Base-by-base conservation (phyloP, 2,888 invertebrate genomes). In the Dicranocentrus wangi region DNA sequence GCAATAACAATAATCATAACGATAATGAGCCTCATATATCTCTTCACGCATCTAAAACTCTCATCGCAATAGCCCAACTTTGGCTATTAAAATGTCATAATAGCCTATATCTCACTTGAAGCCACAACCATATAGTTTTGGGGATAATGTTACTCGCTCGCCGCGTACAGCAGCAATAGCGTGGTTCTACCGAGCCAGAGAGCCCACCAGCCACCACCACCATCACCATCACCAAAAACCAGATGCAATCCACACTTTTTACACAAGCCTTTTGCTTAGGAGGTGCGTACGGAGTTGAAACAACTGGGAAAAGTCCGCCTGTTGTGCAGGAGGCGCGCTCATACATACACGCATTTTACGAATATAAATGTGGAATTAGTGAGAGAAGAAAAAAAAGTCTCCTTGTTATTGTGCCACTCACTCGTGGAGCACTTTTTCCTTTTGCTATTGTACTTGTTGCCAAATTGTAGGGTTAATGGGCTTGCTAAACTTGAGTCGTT, bases 1-100 rank as follows among this genome's bases (percentile, higher is more conserved):
- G 75, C 75, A 75, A 75, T 75, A 75, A 75, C 75, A 75, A 75
- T 75, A 75, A 75, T 75, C 75, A 75, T 75, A 75, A 75, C 75
- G 75, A 75, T 75, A 75, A 75, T 75, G 75, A 75, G 75, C 65
- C 75, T 75, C 75, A 75, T 75, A 75, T 75, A 75, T 75, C 75
- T 75, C 75, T 75, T 75, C 75, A 75, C 75, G 75, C 75, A 75
- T 75, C 75, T 75, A 75, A 75, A 75, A 75, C 75, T 75, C 75
- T 75, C 75, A 75, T 75, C 75, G 75, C 75, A 75, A 75, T 75
- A 75, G 75, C 66, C 75, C 66, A 75, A 75, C 66, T 75, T 75
- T 27, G 75, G 75, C 75, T 75, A 75, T 75, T 75, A 75, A 75
- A 75, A 75, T 75, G 75, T 75, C 75, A 75, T 75, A 75, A 75